A percentile compares a stretch with the other conserved stretches of the same genome.
These are phyloP conservation scores for Clupea harengus DNA, from an alignment of 2,113 vertebrate species.

Conservation along the genomic window DNA sequence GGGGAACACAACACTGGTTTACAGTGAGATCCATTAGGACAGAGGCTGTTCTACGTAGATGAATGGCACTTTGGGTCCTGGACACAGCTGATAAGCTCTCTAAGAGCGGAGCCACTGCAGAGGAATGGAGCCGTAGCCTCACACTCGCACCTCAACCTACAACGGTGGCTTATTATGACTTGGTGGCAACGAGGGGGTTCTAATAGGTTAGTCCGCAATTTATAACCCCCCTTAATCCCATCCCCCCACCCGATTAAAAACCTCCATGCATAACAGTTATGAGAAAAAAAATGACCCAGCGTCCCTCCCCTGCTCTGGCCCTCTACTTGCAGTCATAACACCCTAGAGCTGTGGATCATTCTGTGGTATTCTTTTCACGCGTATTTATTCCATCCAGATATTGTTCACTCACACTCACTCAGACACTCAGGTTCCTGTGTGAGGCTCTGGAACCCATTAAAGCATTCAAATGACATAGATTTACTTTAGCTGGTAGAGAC, in stretches of 20 bases:
- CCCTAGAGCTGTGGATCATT: background rate
- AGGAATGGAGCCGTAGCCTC: background rate
- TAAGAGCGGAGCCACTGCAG: background rate
- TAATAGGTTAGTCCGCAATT: constrained; percentile 6
- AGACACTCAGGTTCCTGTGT: background rate
- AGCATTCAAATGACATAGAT: background rate
- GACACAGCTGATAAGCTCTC: background rate
- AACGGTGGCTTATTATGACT: background rate
- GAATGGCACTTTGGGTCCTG: background rate
- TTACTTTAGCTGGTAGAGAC: background rate
- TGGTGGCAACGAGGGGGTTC: background rate
- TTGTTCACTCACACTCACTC: background rate
- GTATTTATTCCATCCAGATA: background rate
- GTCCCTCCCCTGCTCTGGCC: background rate
- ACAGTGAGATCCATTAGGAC: background rate
- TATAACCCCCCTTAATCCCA: background rate
- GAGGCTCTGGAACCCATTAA: background rate
- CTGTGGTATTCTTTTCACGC: background rate
- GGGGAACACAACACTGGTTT: background rate
- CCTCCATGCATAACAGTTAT: background rate
- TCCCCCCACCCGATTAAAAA: background rate
- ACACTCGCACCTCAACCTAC: background rate
- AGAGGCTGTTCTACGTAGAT: background rate
- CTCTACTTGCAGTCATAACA: background rate
- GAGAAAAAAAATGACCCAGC: background rate